Conservation (phyloP, 2,797 vertebrate genomes). For the Chaenodraco wilsoni region DNA sequence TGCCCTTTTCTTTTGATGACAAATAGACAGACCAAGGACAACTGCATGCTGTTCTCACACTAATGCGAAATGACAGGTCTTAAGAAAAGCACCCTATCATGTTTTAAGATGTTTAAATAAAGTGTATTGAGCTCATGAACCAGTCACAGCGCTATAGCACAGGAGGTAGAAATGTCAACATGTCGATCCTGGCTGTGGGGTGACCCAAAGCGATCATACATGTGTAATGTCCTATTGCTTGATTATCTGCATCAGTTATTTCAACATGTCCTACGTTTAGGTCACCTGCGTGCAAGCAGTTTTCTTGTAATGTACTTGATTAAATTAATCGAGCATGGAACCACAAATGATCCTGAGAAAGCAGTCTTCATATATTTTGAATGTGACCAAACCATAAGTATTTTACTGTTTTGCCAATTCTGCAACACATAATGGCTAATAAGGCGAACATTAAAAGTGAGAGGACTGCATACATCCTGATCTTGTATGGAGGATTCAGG, state of each 20-base stretch:
- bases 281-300: neutral
- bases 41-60: neutral
- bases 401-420: neutral
- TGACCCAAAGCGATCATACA: neutral
- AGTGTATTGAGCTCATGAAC: neutral
- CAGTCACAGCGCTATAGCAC: neutral
- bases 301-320: neutral
- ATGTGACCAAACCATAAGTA: neutral
- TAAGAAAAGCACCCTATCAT: neutral
- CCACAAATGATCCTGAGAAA: neutral
- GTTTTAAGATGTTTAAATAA: neutral
- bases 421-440: neutral
- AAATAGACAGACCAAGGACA: conserved; percentile 16
- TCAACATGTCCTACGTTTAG: neutral
- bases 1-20: conserved; percentile 25
- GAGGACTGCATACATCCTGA: neutral
- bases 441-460: neutral
- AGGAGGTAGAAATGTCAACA: neutral
- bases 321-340: neutral
- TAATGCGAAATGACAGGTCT: neutral
- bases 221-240: neutral
- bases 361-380: neutral
- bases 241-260: neutral
- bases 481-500: neutral
- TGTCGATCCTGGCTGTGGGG: neutral